Conservation (phyloP, 1,140 invertebrate species). For the Elymnias hypermnestra region DNA sequence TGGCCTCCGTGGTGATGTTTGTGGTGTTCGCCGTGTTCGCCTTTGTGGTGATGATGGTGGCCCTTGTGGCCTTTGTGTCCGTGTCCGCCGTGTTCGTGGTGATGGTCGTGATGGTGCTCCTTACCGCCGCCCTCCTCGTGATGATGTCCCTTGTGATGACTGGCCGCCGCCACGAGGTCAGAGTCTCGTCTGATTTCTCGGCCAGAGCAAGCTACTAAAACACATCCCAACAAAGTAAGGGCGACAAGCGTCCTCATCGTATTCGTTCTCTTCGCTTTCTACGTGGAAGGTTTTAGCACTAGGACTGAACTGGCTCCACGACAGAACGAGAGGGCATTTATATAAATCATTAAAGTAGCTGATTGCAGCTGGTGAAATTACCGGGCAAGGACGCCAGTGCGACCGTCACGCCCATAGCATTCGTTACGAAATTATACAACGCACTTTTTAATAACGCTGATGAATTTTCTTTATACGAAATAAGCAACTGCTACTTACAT, state of each 20-base stretch:
- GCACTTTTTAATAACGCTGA: not conserved
- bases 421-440: conserved; percentile 44
- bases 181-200: conserved; percentile 45
- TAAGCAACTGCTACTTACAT: not conserved
- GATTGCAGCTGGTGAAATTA: conserved; percentile 66
- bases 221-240: conserved; percentile 49
- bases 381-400: conserved; percentile 59
- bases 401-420: conserved; percentile 52
- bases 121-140: conserved; percentile 76
- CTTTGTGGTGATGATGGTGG: conserved; percentile 80
- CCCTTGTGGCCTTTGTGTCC: conserved; percentile 77
- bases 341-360: conserved; percentile 63
- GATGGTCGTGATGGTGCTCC: conserved; percentile 76
- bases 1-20: conserved; percentile 81
- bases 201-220: conserved; percentile 38
- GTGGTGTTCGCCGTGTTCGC: conserved; percentile 81
- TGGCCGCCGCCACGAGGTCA: conserved; percentile 70
- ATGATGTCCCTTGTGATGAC: conserved; percentile 64
- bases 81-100: conserved; percentile 76
- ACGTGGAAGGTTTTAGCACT: conserved; percentile 51
- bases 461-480: not conserved
- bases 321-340: conserved; percentile 51
- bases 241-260: conserved; percentile 65
- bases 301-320: conserved; percentile 46
- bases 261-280: conserved; percentile 19